Percentiles rank a stretch among this genome's conserved stretches.
Evolutionary conservation across 1,140 invertebrate genomes (phyloP).

Genomic region (Polypedilum vanderplanki): DNA sequence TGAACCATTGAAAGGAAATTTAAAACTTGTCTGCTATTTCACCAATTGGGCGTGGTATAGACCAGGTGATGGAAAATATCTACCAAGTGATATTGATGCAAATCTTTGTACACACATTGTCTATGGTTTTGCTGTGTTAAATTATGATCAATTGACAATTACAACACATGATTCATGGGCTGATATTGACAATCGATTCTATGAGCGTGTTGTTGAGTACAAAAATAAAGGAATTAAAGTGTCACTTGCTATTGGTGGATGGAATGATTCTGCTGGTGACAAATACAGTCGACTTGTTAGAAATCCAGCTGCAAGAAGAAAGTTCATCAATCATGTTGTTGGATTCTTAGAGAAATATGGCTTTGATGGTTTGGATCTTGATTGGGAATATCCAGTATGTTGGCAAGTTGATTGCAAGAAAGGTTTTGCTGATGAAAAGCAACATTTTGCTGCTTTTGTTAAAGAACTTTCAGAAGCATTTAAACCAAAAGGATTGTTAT

Average conservation of each 20-base stretch:
- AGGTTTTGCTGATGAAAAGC: slow-evolving; percentile 73
- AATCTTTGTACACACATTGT: slow-evolving; percentile 85
- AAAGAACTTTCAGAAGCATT: slow-evolving; percentile 68
- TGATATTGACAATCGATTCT: slow-evolving; percentile 80
- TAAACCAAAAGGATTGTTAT: slow-evolving; percentile 60
- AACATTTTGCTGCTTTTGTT: slow-evolving; percentile 64
- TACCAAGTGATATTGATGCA: slow-evolving; percentile 77
- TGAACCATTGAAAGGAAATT: slow-evolving; percentile 48
- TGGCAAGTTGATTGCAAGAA: slow-evolving; percentile 70
- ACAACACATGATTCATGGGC: slow-evolving; percentile 84
- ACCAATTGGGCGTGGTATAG: slow-evolving; percentile 93
- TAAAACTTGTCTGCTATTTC: slow-evolving; percentile 83
- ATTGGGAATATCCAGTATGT: slow-evolving; percentile 80
- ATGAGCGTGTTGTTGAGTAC: slow-evolving; percentile 68
- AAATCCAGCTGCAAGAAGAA: slow-evolving; percentile 57
- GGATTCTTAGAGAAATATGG: slow-evolving; percentile 71
- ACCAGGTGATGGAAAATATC: slow-evolving; percentile 69
- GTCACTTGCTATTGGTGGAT: slow-evolving; percentile 74
- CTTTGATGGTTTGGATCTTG: slow-evolving; percentile 82
- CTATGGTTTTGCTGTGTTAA: slow-evolving; percentile 84
- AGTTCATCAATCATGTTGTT: slow-evolving; percentile 66
- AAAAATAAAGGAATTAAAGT: slow-evolving; percentile 78
- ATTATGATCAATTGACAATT: slow-evolving; percentile 65
- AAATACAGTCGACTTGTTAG: slow-evolving; percentile 80
- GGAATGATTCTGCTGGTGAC: slow-evolving; percentile 81